These are phyloP conservation scores for Pyrrhosoma nymphula DNA, from an alignment of 2,888 invertebrate genomes.

Conservation along the genomic window DNA sequence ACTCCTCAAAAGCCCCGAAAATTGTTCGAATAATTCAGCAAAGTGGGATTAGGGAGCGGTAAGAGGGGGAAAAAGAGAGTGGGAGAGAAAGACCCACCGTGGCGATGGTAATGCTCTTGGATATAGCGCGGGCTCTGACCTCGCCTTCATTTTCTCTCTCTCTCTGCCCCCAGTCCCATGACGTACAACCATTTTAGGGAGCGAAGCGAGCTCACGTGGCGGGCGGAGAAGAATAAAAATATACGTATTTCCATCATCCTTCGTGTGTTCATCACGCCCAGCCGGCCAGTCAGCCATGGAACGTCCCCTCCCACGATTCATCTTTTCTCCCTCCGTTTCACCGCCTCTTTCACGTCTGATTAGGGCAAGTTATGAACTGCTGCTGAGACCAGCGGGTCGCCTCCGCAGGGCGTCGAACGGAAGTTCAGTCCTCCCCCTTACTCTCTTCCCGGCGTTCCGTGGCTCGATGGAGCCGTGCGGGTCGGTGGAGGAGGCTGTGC, in stretches of 20 bases:
- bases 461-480: neutral
- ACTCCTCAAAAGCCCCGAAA: neutral
- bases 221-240: neutral
- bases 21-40: neutral
- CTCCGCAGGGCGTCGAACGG: neutral
- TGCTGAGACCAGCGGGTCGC: neutral
- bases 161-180: neutral
- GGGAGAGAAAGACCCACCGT: neutral
- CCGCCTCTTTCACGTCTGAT: neutral
- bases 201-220: neutral
- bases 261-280: neutral
- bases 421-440: neutral
- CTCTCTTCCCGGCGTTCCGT: neutral
- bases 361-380: constrained; percentile 21
- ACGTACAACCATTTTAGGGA: neutral
- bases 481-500: neutral
- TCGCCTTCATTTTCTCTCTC: neutral
- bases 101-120: neutral
- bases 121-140: neutral
- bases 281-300: neutral
- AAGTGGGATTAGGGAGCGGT: neutral
- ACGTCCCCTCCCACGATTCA: neutral
- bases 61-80: neutral
- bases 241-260: neutral
- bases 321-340: neutral